These are phyloP conservation scores for Hyphantria cunea DNA, from an alignment of 1,140 invertebrate genomes.

Conservation along the genomic window DNA sequence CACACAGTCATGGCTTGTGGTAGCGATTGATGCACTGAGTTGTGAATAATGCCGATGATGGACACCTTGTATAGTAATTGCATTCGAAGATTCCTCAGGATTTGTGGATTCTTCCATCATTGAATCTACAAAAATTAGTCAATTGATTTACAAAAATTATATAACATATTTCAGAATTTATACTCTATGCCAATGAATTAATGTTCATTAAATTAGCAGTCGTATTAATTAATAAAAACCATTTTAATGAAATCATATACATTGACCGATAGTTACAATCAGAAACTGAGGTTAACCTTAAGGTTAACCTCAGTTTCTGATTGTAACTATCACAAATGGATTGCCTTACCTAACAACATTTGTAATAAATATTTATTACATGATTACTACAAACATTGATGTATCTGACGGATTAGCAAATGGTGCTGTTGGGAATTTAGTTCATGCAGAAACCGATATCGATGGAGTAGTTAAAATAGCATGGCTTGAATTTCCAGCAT, in stretches of 20 bases:
- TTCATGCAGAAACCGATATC: no score
- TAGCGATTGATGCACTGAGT: no score
- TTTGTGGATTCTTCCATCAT: background rate
- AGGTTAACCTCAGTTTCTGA: background rate
- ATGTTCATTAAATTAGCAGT: background rate
- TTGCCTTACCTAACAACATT: no score
- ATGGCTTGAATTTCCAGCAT: no score
- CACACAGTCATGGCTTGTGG: no score
- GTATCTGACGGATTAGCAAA: no score
- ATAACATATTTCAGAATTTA: conserved; percentile 1
- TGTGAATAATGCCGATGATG: no score
- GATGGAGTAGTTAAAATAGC: no score
- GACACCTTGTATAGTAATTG: no score
- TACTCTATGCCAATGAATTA: background rate
- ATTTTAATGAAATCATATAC: background rate
- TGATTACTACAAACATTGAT: no score
- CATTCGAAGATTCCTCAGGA: background rate
- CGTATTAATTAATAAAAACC: background rate
- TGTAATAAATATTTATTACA: no score
- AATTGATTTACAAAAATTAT: background rate
- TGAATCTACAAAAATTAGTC: conserved; percentile 1
- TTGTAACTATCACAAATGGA: background rate
- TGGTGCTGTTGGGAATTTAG: no score
- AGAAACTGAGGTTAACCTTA: background rate
- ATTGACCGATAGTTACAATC: background rate